Conservation (phyloP, 2,888 invertebrate species). For the Drosophila emarginata region DNA sequence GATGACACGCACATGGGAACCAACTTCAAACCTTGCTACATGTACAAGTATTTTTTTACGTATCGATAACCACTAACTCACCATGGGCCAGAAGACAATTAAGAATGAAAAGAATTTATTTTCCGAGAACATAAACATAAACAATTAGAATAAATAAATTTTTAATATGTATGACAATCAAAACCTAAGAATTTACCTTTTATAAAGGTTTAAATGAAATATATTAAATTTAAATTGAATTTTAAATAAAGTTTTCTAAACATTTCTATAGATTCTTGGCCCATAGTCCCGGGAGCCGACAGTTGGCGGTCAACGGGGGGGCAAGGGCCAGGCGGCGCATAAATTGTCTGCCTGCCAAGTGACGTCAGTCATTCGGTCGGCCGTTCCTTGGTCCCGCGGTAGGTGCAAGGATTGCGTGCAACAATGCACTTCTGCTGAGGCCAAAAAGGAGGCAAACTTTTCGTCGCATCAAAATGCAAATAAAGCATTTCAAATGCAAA, state of each 20-base stretch:
- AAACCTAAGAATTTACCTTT: neutral
- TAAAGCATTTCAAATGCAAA: constrained; percentile 74
- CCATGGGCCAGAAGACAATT: neutral
- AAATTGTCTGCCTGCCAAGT: constrained; percentile 46
- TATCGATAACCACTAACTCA: constrained; percentile 61
- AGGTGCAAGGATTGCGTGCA: constrained; percentile 75
- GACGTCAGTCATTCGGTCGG: constrained; percentile 39
- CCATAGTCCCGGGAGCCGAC: constrained; percentile 4
- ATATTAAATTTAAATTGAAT: too few species aligned
- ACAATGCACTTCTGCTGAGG: constrained; percentile 73
- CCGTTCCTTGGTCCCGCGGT: constrained; percentile 26
- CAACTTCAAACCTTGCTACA: constrained; percentile 25
- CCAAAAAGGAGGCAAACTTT: constrained; percentile 55
- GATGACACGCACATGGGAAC: constrained; percentile 80
- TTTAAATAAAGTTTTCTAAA: neutral
- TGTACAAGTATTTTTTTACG: constrained; percentile 26
- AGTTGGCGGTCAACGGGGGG: constrained; percentile 17
- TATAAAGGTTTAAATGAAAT: neutral
- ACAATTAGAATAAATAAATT: neutral
- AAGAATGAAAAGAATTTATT: neutral
- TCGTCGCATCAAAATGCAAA: constrained; percentile 78
- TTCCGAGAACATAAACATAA: neutral
- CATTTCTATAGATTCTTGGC: neutral
- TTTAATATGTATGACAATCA: neutral
- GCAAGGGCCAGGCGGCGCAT: constrained; percentile 35